Evolutionary conservation across 2,888 invertebrate species (phyloP), one percentile per base, ranked within the genome.

Genomic region (Pterostichus madidus): DNA sequence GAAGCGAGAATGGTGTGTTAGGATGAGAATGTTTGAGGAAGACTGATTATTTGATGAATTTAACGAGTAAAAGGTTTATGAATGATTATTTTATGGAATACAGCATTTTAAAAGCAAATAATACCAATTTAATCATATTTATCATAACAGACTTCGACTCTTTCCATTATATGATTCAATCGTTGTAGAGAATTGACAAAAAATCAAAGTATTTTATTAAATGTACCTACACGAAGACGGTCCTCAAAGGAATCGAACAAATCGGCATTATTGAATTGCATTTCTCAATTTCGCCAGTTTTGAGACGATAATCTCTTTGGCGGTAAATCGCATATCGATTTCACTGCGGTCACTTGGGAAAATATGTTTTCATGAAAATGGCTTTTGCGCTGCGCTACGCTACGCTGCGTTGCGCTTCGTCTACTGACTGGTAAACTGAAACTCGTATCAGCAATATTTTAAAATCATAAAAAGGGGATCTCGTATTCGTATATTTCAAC

Each of bases 221-320:
- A 52, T 49, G 32, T 73, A 49, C n/a, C n/a, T n/a, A n/a, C 15
- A 73, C 73, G 11, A 31, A 64, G 24, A 24, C 24, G 46, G 11
- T 17, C 31, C 75, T 75, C 75, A 75, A 75, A 75, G 75, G 75
- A 75, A 52, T 75, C 52, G 17, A 32, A 75, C 52, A 52, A 52
- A 75, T 75, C 75, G 52, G 52, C 75, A 52, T 75, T 75, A 75
- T 75, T 75, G 75, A 75, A 75, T 75, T 75, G 75, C 75, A 75
- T 75, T 75, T 75, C 75, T 75, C 52, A 49, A 75, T 75, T 75
- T 13, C 49, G 52, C 49, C 49, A 75, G 75, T 75, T 75, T 39
- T 52, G 75, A 75, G 32, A 75, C 75, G 75, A 75, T 75, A 75
- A 75, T 75, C 75, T 52, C 13, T 52, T 75, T 52, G 52, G 52